Conservation (phyloP, 1,140 invertebrate genomes). For the Mesaphorura yosii region DNA sequence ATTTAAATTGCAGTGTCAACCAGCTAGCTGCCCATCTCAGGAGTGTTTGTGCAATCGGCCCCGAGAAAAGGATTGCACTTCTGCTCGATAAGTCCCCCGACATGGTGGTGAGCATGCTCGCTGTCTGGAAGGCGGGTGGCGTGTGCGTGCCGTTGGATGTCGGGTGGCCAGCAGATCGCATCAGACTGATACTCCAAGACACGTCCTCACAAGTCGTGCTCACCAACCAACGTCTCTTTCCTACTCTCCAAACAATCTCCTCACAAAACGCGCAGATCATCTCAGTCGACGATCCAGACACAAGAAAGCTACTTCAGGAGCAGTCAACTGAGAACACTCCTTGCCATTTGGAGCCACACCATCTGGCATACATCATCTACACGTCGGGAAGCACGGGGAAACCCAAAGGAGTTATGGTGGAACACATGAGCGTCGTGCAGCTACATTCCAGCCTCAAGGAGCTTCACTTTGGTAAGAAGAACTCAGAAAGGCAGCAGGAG, state of each 20-base stretch:
- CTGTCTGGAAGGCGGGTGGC: background rate
- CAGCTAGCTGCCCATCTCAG: background rate
- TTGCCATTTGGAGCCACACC: no score
- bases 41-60: background rate
- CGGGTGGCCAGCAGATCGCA: background rate
- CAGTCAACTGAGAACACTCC: background rate
- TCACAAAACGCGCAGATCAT: background rate
- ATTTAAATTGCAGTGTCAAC: background rate
- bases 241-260: background rate
- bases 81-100: background rate
- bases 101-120: background rate
- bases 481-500: background rate
- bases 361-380: conserved; percentile 63
- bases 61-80: background rate
- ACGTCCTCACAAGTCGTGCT: background rate
- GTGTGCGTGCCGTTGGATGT: background rate
- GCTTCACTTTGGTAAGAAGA: background rate
- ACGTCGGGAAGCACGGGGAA: conserved; percentile 85
- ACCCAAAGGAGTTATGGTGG: conserved; percentile 57
- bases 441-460: background rate
- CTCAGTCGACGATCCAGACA: background rate
- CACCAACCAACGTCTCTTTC: background rate
- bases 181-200: background rate
- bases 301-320: background rate
- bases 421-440: background rate